phyloP scores from a whole-genome alignment of 1,140 invertebrate genomes.

The Arion vulgaris region DNA sequence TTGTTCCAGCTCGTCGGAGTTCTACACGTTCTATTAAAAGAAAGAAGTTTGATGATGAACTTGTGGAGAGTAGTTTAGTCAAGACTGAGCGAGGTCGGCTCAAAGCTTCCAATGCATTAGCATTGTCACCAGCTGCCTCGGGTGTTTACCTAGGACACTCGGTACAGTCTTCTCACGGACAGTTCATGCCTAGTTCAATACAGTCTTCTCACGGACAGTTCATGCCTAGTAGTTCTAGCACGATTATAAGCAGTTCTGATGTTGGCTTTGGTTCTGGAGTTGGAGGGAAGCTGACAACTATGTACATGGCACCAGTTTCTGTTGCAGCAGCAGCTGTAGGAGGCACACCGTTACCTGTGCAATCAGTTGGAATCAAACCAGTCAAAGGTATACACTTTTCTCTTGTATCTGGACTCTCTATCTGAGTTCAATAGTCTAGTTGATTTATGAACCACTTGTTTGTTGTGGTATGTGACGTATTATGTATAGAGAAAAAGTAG shows the following conservation, averaged over 20 bases:
- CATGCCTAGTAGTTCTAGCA: background rate
- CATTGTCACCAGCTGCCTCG: background rate
- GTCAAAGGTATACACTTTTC: background rate
- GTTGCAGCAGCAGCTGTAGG: background rate
- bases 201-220: background rate
- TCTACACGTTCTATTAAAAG: conserved; percentile 94
- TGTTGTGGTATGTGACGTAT: no score
- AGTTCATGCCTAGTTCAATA: background rate
- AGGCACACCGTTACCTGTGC: background rate
- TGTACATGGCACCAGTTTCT: background rate
- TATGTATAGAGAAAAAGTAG: no score
- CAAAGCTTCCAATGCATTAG: conserved; percentile 14
- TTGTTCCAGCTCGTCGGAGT: conserved; percentile 74
- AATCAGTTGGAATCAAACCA: background rate
- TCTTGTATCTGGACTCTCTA: background rate
- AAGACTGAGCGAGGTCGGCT: conserved; percentile 57
- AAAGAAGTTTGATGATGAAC: conserved; percentile 96
- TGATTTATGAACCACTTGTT: no score
- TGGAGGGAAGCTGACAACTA: background rate
- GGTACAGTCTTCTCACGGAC: background rate
- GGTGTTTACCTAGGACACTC: background rate
- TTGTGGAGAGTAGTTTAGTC: conserved; percentile 80
- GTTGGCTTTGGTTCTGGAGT: background rate
- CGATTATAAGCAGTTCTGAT: background rate
- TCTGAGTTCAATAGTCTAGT: no score